A percentile compares a stretch with the other conserved stretches of the same genome.
Evolutionary conservation across 2,797 vertebrate species (phyloP).

Genomic region (Siniperca undulata): DNA sequence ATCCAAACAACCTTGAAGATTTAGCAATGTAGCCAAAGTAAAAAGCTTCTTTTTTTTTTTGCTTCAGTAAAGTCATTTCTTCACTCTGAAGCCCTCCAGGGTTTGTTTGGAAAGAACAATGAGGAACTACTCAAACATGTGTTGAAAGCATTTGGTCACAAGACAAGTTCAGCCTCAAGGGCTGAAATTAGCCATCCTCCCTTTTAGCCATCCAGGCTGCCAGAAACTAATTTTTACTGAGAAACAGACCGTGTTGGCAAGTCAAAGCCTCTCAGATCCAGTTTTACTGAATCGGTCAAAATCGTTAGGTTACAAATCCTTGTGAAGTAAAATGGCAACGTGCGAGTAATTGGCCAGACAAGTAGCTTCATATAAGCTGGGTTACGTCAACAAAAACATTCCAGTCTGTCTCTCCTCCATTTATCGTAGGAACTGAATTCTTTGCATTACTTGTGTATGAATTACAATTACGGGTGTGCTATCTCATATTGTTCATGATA

Average conservation of each 20-base stretch:
- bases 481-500: not conserved
- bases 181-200: too few species aligned
- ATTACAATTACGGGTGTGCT: not conserved
- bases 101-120: conserved; percentile 30
- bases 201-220: not conserved
- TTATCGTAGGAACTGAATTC: not conserved
- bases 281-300: not conserved
- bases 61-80: conserved; percentile 13
- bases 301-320: not conserved
- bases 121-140: conserved; percentile 53
- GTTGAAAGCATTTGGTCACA: conserved; percentile 56
- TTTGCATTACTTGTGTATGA: not conserved
- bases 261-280: not conserved
- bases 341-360: not conserved
- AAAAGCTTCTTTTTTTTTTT: conserved; percentile 1
- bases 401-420: not conserved
- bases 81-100: not conserved
- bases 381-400: not conserved
- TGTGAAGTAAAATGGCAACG: not conserved
- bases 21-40: not conserved
- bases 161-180: conserved; percentile 38
- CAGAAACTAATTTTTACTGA: not conserved
- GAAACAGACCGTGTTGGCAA: not conserved
- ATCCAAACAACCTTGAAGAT: not conserved
- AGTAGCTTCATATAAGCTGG: not conserved